These are phyloP conservation scores for Isaurus tuberculatus DNA, from an alignment of 92 coral and sea anemone species.

Conservation along the genomic window DNA sequence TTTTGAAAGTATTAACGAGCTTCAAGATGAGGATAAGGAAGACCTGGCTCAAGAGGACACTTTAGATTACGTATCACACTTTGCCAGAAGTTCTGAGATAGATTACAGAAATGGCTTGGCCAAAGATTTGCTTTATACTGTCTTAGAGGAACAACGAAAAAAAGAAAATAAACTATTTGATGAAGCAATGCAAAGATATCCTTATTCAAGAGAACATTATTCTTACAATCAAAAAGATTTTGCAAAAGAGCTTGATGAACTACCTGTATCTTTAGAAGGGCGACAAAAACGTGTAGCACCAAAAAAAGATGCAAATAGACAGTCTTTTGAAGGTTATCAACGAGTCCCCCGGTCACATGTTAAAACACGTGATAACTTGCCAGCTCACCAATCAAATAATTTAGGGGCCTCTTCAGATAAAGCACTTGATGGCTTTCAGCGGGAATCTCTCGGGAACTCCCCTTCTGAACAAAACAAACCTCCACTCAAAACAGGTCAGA, in stretches of 20 bases:
- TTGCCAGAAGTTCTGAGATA: background rate
- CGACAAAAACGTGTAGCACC: slow-evolving; percentile 32
- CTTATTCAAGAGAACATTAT: background rate
- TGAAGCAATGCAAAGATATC: background rate
- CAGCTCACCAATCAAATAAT: background rate
- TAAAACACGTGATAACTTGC: background rate
- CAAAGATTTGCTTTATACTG: background rate
- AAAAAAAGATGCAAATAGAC: background rate
- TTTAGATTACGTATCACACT: background rate
- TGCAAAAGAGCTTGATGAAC: slow-evolving; percentile 12
- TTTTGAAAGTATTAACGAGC: background rate
- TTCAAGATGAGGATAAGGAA: background rate
- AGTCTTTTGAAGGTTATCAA: background rate
- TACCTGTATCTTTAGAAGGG: background rate
- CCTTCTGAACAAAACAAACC: background rate
- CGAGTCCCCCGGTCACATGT: slow-evolving; percentile 4
- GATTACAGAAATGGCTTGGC: background rate
- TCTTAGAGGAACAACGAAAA: background rate
- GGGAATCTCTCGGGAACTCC: background rate
- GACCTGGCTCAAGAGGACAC: background rate
- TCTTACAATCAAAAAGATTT: background rate
- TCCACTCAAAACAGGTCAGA: background rate
- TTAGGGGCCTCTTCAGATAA: background rate
- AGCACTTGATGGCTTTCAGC: background rate
- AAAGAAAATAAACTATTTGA: background rate